Base-by-base conservation (phyloP, 2,797 vertebrate genomes). In the Liparis tanakae region DNA sequence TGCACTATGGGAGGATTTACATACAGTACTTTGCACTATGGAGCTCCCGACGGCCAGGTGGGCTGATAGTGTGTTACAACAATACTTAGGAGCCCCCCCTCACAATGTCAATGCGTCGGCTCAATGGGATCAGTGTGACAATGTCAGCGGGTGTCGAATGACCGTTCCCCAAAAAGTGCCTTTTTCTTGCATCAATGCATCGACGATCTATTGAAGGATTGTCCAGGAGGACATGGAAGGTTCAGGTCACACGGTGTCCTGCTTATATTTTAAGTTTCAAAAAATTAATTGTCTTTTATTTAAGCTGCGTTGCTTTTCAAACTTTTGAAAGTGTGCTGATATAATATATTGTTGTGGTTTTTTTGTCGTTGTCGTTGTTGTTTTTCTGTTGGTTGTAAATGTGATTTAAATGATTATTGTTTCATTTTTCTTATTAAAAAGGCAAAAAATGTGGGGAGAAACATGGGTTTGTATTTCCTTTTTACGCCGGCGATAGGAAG, bases 21-120 rank as follows among this genome's bases (percentile, higher is more conserved):
- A 94, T 93, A 93, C 92, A 94, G 92, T 93, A 92, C 93, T 93
- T 94, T 94, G 94, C 93, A 95, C 94, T 94, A 93, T 87, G 85
- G 88, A 88, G 91, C 88, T 92, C 90, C 89, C 86, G 86, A 63
- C 72, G 72, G 74, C 83, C 82, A 77, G 81, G 86, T 86, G 86
- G 85, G 85, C 85, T 86, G 87, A 92, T 91, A 88, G 90, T 91
- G 87, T 86, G 89, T 93, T 93, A 93, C 91, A 87, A 92, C 92
- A 93, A 91, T 87, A 81, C 83, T 81, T 81, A 80, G 67, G 79
- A 82, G 72, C 51, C 48, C 76, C 6, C 86, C 72, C 72, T 70
- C 54, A 78, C 72, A 76, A 76, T 76, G 79, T 85, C 84, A 81
- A 78, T 62, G 53, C 68, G 75, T 82, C 81, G 51, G 74, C 78